Conservation (phyloP, 2,888 invertebrate genomes). For the Anthophora plumipes region DNA sequence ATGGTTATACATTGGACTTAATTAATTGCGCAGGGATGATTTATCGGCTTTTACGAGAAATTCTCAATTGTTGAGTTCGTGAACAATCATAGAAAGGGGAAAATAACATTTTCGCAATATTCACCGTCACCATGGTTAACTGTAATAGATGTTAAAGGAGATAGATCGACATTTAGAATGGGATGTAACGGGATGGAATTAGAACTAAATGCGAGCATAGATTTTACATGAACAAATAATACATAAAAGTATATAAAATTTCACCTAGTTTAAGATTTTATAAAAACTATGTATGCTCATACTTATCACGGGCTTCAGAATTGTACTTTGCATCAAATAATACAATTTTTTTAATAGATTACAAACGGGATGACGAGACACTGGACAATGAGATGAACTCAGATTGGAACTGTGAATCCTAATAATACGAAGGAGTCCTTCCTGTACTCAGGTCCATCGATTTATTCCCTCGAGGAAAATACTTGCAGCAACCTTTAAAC, state of each 20-base stretch:
- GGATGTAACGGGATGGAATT: conserved; percentile 67
- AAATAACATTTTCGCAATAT: background rate
- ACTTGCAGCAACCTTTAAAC: conserved; percentile 8
- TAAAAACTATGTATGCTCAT: conserved; percentile 38
- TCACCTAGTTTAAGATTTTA: conserved; percentile 46
- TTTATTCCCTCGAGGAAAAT: conserved; percentile 26
- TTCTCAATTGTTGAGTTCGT: background rate
- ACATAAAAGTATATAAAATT: conserved; percentile 46
- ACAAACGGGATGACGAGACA: conserved; percentile 77
- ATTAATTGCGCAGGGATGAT: background rate
- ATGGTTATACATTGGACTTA: background rate
- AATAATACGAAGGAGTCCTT: conserved; percentile 51
- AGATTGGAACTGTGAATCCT: conserved; percentile 58
- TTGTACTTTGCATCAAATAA: conserved; percentile 68
- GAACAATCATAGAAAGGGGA: too few relatives aligned
- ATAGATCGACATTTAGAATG: conserved; percentile 19
- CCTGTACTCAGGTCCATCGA: conserved; percentile 49
- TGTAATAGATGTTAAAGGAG: conserved; percentile 7
- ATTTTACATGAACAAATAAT: conserved; percentile 45
- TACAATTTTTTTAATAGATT: conserved; percentile 79
- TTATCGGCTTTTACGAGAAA: too few relatives aligned
- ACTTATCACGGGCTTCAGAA: conserved; percentile 15
- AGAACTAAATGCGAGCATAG: conserved; percentile 56
- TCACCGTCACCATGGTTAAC: background rate
- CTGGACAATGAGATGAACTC: conserved; percentile 79